These are phyloP conservation scores for Venusia cambrica DNA, from an alignment of 2,888 invertebrate species.

Conservation along the genomic window DNA sequence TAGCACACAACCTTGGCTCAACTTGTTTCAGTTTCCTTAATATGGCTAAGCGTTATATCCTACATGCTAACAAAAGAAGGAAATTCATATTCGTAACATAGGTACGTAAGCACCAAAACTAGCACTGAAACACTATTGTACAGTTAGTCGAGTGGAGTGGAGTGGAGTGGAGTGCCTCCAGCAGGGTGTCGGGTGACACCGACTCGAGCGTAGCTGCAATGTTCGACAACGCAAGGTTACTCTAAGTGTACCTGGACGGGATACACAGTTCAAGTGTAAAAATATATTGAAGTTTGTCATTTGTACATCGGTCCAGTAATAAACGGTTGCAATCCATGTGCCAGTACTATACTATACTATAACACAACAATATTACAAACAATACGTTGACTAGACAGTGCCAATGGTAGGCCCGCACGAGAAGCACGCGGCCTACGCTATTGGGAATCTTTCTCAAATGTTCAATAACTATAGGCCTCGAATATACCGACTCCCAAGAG, in stretches of 20 bases:
- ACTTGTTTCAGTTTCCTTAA: conserved; percentile 55
- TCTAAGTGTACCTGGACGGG: too few relatives aligned
- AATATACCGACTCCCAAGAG: conserved; percentile 42
- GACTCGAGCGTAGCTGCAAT: too few relatives aligned
- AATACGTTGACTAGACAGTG: conserved; percentile 78
- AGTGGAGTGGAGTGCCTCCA: too few relatives aligned
- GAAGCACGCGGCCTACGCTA: conserved; percentile 51
- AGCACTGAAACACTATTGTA: conserved; percentile 32
- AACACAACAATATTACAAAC: conserved; percentile 66
- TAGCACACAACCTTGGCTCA: conserved; percentile 74
- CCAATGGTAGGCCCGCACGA: conserved; percentile 61
- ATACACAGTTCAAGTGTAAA: too few relatives aligned
- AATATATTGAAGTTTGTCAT: too few relatives aligned
- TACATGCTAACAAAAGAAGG: conserved; percentile 49
- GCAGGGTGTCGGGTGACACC: too few relatives aligned
- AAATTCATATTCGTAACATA: conserved; percentile 7
- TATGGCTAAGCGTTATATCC: conserved; percentile 58
- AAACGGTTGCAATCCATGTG: conserved; percentile 48
- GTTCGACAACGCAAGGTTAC: too few relatives aligned
- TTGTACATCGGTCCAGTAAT: conserved; percentile 47
- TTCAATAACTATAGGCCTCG: conserved; percentile 53
- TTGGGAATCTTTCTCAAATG: conserved; percentile 50
- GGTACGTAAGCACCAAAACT: conserved; percentile 4
- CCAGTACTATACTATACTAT: conserved; percentile 64
- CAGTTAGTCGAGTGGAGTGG: conserved; percentile 21